Evolutionary conservation across 2,797 vertebrate species (phyloP), one percentile per base, ranked within the genome.

Genomic region (Malurus leucopterus): DNA sequence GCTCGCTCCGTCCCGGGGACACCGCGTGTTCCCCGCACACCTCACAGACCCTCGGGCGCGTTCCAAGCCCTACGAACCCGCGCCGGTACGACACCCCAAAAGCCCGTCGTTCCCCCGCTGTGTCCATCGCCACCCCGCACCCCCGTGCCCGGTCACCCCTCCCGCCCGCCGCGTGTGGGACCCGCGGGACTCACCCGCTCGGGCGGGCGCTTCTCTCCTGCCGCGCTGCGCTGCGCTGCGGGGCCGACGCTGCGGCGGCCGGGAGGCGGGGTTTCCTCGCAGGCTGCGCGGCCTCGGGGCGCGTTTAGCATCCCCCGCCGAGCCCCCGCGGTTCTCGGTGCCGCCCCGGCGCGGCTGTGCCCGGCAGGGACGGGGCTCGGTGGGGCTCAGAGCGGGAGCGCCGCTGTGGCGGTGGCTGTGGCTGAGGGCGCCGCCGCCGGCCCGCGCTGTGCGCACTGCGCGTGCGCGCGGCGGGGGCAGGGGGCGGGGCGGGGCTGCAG

Each of bases 61-160:
- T 32, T 15, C 8, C 15, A 19, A 38, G 3, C 19, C 22, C 11
- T 7, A 2, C 0, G 11, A 21, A 20, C 36, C 36, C 1, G 30
- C 30, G 6, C 41, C 23, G 23, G 2, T 2, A 23, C 15, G 15
- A 15, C 4, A 36, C 47, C 21, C 2, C 40, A 4, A 13, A 32
- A 5, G 9, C 9, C 21, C 27, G 40, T 40, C 18, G 46, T 36
- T 36, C 55, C 38, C 19, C 19, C 20, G 53, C 36, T 34, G 9
- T 27, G 55, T n/a, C 55, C 46, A 22, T 51, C 7, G 20, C 20
- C 53, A 3, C 3, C 11, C 34, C 38, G 46, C 23, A 11, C 8
- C 13, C 5, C 59, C 47, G 10, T 16, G 50, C 51, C 22, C 29
- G 23, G 22, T 5, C 41, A 4, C 47, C 41, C 27, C 24, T 26